These are phyloP conservation scores for Limnephilus marmoratus DNA, from an alignment of 2,888 invertebrate species.

Conservation along the genomic window DNA sequence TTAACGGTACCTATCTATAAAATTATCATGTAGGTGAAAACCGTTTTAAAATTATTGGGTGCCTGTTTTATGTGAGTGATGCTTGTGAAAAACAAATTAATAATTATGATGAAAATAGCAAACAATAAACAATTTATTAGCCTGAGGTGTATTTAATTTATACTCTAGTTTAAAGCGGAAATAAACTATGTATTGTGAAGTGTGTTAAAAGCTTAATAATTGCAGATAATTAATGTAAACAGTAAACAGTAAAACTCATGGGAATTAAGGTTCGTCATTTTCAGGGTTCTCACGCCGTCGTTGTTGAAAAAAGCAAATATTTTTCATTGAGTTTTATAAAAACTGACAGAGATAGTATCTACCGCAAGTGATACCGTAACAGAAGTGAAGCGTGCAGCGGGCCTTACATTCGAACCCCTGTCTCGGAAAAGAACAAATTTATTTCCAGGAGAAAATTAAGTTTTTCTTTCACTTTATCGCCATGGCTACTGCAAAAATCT, in stretches of 20 bases:
- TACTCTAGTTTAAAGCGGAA: background rate
- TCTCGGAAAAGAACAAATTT: background rate
- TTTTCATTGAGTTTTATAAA: background rate
- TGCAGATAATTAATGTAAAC: background rate
- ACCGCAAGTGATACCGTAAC: slow-evolving; percentile 63
- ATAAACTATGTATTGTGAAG: background rate
- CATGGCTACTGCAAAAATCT: background rate
- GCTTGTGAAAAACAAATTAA: background rate
- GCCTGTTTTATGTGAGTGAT: background rate
- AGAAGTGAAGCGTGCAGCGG: slow-evolving; percentile 58
- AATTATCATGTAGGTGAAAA: background rate
- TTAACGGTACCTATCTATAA: background rate
- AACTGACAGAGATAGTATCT: slow-evolving; percentile 29
- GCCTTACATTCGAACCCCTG: background rate
- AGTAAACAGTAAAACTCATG: background rate
- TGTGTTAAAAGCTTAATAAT: background rate
- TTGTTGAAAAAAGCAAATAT: background rate
- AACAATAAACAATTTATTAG: background rate
- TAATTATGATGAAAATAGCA: background rate
- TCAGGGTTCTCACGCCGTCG: background rate
- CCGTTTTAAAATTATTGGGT: background rate
- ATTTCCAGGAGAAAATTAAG: background rate
- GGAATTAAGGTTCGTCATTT: background rate
- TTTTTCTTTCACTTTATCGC: background rate
- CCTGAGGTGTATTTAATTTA: background rate